Evolutionary conservation across 2,888 invertebrate species (phyloP), one percentile per base, ranked within the genome.

Genomic region (Baronia brevicornis): DNA sequence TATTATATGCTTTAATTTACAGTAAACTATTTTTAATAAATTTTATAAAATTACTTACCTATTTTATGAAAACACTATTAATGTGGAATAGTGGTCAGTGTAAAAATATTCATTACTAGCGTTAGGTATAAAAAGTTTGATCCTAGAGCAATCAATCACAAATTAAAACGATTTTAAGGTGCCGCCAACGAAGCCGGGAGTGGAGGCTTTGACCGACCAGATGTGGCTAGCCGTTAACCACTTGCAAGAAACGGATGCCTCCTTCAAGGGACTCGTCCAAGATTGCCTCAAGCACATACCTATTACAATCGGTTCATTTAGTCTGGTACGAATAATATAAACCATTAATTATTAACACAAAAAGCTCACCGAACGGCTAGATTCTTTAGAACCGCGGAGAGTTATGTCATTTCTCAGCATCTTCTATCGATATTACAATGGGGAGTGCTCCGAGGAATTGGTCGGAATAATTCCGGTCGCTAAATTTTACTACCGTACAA

Each of bases 191-290:
- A 90, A 89, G 54, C 93, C 94, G 0, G 61, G 84, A 26, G 54
- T 86, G 33, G 80, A 87, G 9, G 71, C 85, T 22, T 54, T 95
- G 24, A 87, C 87, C 0, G 90, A 91, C 13, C 64, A 75, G 9
- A 90, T 89, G 73, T 96, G 95, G 95, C 71, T 88, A 4, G 70
- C 86, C 0, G 86, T 87, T 0, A 77, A 89, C 52, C 92, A 88
- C 57, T 63, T 95, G 20, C 74, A 89, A 11, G 74, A 85, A 12
- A 80, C 69, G 9, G 89, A 91, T 38, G 50, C 70, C 0, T 49
- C 43, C 1, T 93, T 93, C 46, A 28, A 50, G 1, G 84, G 84
- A 0, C 60, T 93, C 1, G 61, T 73, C 1, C 46, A 55, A 0
- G 90, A 90, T 39, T 71, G 88, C 19, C 56, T 84, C 0, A 84